A percentile compares a stretch with the other conserved stretches of the same genome.
Evolutionary conservation across 2,888 invertebrate genomes (phyloP).

Genomic region (Eutolmus rufibarbis): DNA sequence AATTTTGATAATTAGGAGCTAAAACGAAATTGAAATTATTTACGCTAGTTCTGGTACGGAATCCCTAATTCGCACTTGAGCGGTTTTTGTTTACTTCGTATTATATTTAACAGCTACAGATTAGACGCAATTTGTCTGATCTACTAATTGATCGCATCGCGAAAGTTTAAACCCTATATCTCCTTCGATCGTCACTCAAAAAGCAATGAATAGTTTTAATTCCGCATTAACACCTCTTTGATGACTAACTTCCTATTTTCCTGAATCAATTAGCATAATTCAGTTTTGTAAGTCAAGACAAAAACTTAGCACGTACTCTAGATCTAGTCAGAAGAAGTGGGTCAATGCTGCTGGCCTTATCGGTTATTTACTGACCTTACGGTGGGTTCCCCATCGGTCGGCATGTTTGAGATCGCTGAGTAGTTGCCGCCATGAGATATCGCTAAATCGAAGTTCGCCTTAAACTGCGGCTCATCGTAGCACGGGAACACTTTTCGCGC

Average conservation of each 20-base stretch:
- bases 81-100: too few species aligned
- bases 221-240: too few species aligned
- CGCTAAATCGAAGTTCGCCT: conserved; percentile 72
- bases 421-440: conserved; percentile 66
- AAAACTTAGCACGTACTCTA: neutral
- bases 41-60: too few species aligned
- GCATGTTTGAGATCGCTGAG: conserved; percentile 61
- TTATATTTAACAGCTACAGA: too few species aligned
- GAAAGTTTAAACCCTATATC: too few species aligned
- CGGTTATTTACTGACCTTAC: conserved; percentile 34
- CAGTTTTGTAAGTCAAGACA: neutral
- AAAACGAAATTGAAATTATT: too few species aligned
- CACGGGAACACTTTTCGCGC: conserved; percentile 78
- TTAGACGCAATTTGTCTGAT: too few species aligned
- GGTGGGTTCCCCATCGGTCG: conserved; percentile 46
- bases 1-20: too few species aligned
- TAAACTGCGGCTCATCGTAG: conserved; percentile 77
- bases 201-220: too few species aligned
- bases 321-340: neutral
- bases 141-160: too few species aligned
- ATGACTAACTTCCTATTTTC: neutral
- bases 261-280: neutral
- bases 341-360: neutral
- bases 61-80: too few species aligned
- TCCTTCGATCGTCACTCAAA: too few species aligned